A percentile compares a stretch with the other conserved stretches of the same genome.
Conservation (phyloP, 2,888 invertebrate genomes). For the Pristionchus mayeri region DNA sequence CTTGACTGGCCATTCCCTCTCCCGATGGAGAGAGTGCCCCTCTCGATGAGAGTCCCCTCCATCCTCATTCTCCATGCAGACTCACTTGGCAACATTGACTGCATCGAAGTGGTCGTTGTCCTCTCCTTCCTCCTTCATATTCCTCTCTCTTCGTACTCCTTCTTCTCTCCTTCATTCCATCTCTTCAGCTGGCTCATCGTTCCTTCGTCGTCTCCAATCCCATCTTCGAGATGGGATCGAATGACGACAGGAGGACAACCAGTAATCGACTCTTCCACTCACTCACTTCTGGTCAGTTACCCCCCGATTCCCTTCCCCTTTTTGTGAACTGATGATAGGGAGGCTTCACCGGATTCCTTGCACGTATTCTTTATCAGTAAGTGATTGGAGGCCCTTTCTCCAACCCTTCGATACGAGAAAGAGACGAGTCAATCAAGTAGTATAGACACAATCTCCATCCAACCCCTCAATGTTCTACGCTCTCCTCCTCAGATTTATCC, state of each 20-base stretch:
- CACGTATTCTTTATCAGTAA: background rate
- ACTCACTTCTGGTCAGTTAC: background rate
- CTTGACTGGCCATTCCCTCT: background rate
- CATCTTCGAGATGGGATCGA: constrained; percentile 44
- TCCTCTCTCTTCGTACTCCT: no score
- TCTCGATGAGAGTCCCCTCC: background rate
- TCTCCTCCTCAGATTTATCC: background rate
- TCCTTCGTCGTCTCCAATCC: constrained; percentile 14
- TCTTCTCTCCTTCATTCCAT: no score
- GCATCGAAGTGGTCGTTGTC: background rate
- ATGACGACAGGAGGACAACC: background rate
- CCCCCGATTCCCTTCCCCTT: no score
- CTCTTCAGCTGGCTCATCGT: constrained; percentile 18
- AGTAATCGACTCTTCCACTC: constrained; percentile 22
- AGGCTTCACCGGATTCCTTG: no score
- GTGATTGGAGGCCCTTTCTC: constrained; percentile 2
- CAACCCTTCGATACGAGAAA: constrained; percentile 9
- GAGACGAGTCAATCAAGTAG: constrained; percentile 23
- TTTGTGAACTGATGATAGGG: no score
- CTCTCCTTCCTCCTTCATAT: background rate
- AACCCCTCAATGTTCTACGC: constrained; percentile 9
- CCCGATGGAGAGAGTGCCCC: background rate
- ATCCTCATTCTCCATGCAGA: constrained; percentile 20
- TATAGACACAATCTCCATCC: background rate
- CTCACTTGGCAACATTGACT: constrained; percentile 31